Base-by-base conservation (phyloP, 2,888 invertebrate genomes). In the Drosophila fulvimacula region DNA sequence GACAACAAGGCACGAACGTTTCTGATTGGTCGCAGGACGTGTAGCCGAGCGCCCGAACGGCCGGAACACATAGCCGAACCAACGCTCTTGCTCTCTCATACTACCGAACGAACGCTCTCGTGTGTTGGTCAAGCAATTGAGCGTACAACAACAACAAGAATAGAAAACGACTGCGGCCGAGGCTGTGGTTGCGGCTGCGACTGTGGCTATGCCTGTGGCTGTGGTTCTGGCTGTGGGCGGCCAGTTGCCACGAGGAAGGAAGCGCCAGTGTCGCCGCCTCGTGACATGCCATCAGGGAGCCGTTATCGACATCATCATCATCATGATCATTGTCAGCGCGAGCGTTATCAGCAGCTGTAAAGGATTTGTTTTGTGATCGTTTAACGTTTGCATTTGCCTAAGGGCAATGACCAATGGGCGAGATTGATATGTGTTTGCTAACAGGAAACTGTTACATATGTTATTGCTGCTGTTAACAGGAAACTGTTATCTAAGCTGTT, bases 21-120 rank as follows among this genome's bases (percentile, higher is more conserved):
- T 81, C 73, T 83, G 82, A 84, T 84, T 84, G 84, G 84, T 70
- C 57, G 57, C 74, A 76, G 76, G 80, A 81, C 65, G 49, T 46
- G 21, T 51, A 64, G 48, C 73, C 81, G 34, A 80, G 44, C 68
- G 9, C 52, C 34, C 36, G 34, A 80, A 51, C 63, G 7, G 3
- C 52, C 34, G 21, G 34, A 36, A 24, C 44, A 27, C 44, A 21
- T 32, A 64, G 49, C 68, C 60, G 68, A 73, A 36, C 75, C 24
- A 32, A 42, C 41, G 41, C 64, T 38, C 58, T 52, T 64, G 32
- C 65, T 41, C 64, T 27, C 70, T 57, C 38, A 52, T 44, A 24
- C 46, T 52, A 49, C 19, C 30, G 10, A 1, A 9, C 7, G 5
- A 30, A 36, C 71, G 60, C 72, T 71, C 71, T 66, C 52, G 30